Percentiles rank a stretch among this genome's conserved stretches.
These are phyloP conservation scores for Nesoenas mayeri DNA, from an alignment of 2,113 vertebrate species.

Conservation along the genomic window DNA sequence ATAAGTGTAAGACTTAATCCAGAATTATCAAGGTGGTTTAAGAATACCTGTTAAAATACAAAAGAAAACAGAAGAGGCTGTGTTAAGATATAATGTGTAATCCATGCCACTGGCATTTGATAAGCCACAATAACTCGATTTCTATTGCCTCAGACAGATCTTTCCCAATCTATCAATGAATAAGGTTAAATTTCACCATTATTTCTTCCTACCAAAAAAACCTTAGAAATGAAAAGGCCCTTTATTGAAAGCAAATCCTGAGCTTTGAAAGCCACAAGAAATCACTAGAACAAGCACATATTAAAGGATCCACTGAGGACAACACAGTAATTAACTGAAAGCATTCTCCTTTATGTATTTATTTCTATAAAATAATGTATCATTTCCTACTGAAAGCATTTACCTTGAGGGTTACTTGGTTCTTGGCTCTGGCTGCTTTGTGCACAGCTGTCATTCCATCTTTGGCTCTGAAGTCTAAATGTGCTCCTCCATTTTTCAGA, in stretches of 20 bases:
- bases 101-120: background rate
- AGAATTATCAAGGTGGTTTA: background rate
- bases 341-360: background rate
- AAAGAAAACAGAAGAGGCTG: background rate
- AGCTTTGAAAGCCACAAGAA: background rate
- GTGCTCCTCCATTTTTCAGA: slow-evolving; percentile 88
- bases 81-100: background rate
- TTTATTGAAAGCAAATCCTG: background rate
- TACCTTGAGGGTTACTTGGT: slow-evolving; percentile 86
- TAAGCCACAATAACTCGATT: background rate
- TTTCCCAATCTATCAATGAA: background rate
- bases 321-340: background rate
- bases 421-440: slow-evolving; percentile 88
- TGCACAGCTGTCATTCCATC: slow-evolving; percentile 94
- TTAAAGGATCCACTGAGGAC: background rate
- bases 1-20: background rate
- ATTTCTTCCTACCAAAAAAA: background rate
- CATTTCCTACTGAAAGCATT: background rate
- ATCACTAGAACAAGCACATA: background rate
- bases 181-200: background rate
- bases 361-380: background rate
- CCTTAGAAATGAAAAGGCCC: background rate
- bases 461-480: slow-evolving; percentile 92
- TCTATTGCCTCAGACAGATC: background rate
- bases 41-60: background rate